Evolutionary conservation across 2,797 vertebrate species (phyloP).

Genomic region (Poecilia gillii): DNA sequence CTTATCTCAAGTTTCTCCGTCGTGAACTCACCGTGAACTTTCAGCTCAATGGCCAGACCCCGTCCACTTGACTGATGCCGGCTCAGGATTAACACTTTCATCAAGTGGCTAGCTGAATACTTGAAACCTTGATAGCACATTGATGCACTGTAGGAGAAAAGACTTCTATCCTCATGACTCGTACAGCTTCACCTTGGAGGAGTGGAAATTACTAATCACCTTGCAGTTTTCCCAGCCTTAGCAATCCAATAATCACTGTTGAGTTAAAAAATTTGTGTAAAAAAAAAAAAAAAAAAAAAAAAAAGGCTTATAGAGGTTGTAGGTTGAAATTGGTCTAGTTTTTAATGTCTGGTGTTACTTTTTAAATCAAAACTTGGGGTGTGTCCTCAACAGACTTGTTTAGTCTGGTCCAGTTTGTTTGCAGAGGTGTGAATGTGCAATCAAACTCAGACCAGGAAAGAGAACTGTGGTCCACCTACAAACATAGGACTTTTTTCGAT

Average conservation of each 20-base stretch:
- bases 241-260: neutral
- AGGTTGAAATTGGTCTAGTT: neutral
- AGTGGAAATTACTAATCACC: neutral
- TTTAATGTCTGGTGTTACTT: neutral
- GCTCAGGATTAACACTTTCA: slow-evolving; percentile 44
- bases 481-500: too few relatives aligned
- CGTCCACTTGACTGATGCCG: slow-evolving; percentile 44
- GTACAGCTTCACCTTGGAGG: neutral
- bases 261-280: neutral
- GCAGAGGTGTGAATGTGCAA: too few relatives aligned
- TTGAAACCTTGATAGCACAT: slow-evolving; percentile 6
- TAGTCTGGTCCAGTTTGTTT: too few relatives aligned
- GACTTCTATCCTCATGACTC: neutral
- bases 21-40: slow-evolving; percentile 41
- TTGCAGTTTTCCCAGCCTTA: neutral
- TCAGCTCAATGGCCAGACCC: slow-evolving; percentile 20
- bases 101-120: slow-evolving; percentile 13
- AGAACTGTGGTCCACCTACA: too few relatives aligned
- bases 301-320: neutral
- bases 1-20: slow-evolving; percentile 10
- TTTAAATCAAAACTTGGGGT: neutral
- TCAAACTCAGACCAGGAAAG: too few relatives aligned
- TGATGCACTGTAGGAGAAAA: neutral
- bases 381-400: too few relatives aligned
- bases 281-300: neutral